Conservation (phyloP, 2,113 vertebrate species). For the Megaceryle torquata region DNA sequence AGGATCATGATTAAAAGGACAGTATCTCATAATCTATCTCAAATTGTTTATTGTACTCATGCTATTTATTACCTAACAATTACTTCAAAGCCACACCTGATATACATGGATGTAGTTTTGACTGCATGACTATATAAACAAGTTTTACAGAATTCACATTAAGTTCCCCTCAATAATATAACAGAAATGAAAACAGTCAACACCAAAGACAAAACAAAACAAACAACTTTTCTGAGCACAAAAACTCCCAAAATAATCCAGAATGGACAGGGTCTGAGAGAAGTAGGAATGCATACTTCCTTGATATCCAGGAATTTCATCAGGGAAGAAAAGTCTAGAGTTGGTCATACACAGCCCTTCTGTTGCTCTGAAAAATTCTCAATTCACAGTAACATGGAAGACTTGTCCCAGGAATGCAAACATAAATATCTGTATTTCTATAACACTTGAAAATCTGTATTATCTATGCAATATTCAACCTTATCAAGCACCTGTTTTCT, state of each 20-base stretch:
- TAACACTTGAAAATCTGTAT: not conserved
- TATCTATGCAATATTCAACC: not conserved
- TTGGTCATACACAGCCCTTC: not conserved
- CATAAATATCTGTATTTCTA: not conserved
- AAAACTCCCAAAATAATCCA: not conserved
- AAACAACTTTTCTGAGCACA: not conserved
- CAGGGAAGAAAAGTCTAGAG: not conserved
- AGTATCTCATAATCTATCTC: not conserved
- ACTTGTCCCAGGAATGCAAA: not conserved
- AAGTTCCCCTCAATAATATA: not conserved
- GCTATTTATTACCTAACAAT: not conserved
- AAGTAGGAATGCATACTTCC: not conserved
- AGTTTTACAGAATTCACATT: not conserved
- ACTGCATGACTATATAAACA: not conserved
- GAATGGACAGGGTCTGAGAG: not conserved
- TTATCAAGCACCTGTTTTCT: not conserved
- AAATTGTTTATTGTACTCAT: not conserved
- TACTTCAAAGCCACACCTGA: not conserved
- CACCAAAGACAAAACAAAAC: not conserved
- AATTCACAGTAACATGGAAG: not conserved
- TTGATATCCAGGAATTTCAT: not conserved
- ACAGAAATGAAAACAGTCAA: not conserved
- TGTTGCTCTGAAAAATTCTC: not conserved
- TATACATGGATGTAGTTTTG: not conserved
- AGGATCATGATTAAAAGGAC: constrained; percentile 2